phyloP scores from a whole-genome alignment of 2,888 invertebrate genomes.

The Laothoe populi region DNA sequence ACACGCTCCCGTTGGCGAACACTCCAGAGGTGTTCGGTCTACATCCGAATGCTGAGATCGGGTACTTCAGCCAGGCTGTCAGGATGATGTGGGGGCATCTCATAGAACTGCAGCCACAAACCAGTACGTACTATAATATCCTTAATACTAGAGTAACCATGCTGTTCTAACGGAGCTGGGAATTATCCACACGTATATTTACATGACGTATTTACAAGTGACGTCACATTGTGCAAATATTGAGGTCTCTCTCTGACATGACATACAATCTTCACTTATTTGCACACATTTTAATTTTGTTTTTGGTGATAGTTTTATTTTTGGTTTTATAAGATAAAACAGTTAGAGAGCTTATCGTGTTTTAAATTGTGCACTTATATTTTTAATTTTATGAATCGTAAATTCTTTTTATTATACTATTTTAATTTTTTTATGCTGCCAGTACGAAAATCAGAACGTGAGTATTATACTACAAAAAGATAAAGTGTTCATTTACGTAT shows the following conservation, averaged over 20 bases:
- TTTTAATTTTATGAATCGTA: background rate
- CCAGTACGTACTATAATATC: constrained; percentile 83
- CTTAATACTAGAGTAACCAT: background rate
- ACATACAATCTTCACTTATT: no score
- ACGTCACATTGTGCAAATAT: no score
- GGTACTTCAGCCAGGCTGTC: constrained; percentile 95
- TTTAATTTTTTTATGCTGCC: constrained; percentile 51
- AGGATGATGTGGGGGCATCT: constrained; percentile 94
- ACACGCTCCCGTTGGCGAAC: constrained; percentile 92
- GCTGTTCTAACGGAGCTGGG: no score
- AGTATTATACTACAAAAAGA: constrained; percentile 39
- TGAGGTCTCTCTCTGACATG: no score
- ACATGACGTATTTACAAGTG: no score
- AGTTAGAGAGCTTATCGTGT: no score
- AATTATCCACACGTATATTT: no score
- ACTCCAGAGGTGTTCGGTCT: constrained; percentile 96
- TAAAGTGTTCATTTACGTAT: background rate
- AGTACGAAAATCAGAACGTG: constrained; percentile 55
- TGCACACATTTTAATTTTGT: no score
- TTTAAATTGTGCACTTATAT: constrained; percentile 4
- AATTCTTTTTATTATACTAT: background rate
- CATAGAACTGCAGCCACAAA: constrained; percentile 95
- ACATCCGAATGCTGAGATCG: constrained; percentile 98
- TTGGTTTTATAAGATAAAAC: no score
- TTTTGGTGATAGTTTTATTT: no score